Evolutionary conservation across 1,140 invertebrate species (phyloP).

Genomic region (Cotesia chilonis): DNA sequence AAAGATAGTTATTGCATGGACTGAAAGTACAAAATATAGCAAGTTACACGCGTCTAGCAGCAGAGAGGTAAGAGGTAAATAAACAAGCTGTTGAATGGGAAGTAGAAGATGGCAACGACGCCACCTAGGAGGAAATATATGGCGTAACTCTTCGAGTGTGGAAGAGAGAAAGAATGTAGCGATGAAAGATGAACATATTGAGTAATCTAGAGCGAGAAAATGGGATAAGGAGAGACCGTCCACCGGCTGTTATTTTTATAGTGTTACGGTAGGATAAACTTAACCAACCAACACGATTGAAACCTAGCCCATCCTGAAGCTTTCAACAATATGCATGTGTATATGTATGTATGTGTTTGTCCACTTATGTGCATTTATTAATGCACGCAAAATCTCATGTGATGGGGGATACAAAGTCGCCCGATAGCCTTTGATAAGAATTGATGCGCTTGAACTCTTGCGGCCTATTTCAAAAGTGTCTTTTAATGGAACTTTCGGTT

Average conservation of each 20-base stretch:
- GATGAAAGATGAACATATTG: too few species aligned
- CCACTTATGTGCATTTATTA: constrained; percentile 54
- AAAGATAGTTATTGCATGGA: too few species aligned
- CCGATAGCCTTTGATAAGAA: constrained; percentile 45
- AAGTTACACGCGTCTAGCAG: too few species aligned
- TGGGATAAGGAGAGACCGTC: constrained; percentile 24
- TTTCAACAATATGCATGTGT: constrained; percentile 14
- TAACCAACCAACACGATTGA: constrained; percentile 52
- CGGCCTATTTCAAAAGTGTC: constrained; percentile 42
- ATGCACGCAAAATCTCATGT: constrained; percentile 63
- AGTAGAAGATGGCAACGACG: too few species aligned
- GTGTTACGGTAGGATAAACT: constrained; percentile 62
- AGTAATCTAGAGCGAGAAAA: constrained; percentile 4
- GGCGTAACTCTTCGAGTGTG: too few species aligned
- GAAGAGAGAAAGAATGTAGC: too few species aligned
- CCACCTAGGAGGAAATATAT: too few species aligned
- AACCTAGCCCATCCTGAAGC: constrained; percentile 31
- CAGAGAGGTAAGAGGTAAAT: too few species aligned
- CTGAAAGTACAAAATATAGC: too few species aligned
- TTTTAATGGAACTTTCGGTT: constrained; percentile 36
- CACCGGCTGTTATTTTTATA: constrained; percentile 61
- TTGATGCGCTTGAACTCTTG: constrained; percentile 30
- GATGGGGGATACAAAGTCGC: constrained; percentile 44
- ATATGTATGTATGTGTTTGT: constrained; percentile 29
- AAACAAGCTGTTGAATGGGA: too few species aligned